phyloP scores from a whole-genome alignment of 1,140 invertebrate genomes.

The Marisa cornuarietis region DNA sequence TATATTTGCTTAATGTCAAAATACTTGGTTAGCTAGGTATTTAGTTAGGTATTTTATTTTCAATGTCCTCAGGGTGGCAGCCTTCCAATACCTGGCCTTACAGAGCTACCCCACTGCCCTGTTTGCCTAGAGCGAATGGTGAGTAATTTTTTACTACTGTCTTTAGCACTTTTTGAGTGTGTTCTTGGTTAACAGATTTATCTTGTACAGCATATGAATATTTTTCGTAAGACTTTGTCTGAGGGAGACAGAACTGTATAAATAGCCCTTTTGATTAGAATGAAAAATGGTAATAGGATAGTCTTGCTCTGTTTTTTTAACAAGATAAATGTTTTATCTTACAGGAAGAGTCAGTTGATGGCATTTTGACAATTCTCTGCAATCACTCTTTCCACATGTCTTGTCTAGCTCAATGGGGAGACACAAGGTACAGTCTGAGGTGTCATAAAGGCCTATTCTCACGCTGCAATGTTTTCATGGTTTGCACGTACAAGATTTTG shows the following conservation, averaged over 20 bases:
- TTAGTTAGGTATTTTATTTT: background rate
- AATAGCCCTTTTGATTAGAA: too few species aligned
- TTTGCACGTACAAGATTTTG: too few species aligned
- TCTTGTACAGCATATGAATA: too few species aligned
- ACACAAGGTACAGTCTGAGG: slow-evolving; percentile 73
- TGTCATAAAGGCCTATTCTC: too few species aligned
- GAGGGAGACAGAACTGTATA: too few species aligned
- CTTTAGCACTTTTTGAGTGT: too few species aligned
- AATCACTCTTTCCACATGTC: slow-evolving; percentile 97
- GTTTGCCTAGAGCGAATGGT: slow-evolving; percentile 91
- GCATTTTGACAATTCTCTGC: slow-evolving; percentile 96
- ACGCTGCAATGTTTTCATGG: too few species aligned
- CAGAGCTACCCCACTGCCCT: slow-evolving; percentile 97
- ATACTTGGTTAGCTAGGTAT: background rate
- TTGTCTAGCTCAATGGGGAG: slow-evolving; percentile 96
- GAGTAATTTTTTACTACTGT: slow-evolving; percentile 17
- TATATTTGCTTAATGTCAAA: background rate
- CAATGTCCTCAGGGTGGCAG: slow-evolving; percentile 54
- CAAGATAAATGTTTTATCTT: slow-evolving; percentile 18
- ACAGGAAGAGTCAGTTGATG: slow-evolving; percentile 97
- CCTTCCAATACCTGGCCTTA: slow-evolving; percentile 72
- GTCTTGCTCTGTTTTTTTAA: too few species aligned
- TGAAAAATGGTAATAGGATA: too few species aligned
- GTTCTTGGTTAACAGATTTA: too few species aligned
- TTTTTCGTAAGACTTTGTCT: too few species aligned